Percentiles rank a stretch among this genome's conserved stretches.
Evolutionary conservation across 2,888 invertebrate genomes (phyloP).

Genomic region (Drosophila antonietae): DNA sequence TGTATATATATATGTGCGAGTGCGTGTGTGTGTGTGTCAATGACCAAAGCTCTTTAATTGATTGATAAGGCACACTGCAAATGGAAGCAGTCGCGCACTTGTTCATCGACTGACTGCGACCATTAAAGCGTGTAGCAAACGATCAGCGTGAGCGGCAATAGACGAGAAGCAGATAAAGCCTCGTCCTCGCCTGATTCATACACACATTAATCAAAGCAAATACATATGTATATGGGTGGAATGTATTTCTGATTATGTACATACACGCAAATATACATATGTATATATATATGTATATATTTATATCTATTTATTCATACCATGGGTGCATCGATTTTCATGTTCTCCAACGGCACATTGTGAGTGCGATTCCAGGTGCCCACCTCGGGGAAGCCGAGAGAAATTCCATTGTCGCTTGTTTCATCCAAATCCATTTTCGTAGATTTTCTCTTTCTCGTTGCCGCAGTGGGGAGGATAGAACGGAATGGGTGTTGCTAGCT

Average conservation of each 20-base stretch:
- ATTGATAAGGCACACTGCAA: constrained; percentile 55
- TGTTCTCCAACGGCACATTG: constrained; percentile 88
- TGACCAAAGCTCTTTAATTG: constrained; percentile 59
- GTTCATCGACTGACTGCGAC: background rate
- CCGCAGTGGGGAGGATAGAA: background rate
- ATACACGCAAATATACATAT: background rate
- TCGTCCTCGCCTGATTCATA: constrained; percentile 32
- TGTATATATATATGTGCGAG: background rate
- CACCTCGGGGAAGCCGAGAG: constrained; percentile 81
- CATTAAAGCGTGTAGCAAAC: background rate
- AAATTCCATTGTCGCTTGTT: constrained; percentile 72
- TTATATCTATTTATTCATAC: constrained; percentile 71
- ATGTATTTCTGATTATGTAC: no score
- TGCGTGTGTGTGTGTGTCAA: constrained; percentile 59
- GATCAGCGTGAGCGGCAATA: constrained; percentile 3
- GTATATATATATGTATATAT: background rate
- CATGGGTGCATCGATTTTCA: constrained; percentile 92
- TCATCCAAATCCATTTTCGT: constrained; percentile 75
- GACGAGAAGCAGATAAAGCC: constrained; percentile 21
- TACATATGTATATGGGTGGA: background rate
- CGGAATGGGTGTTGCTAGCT: constrained; percentile 21
- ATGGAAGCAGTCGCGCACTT: constrained; percentile 26
- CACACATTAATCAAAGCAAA: constrained; percentile 4
- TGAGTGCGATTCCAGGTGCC: constrained; percentile 88
- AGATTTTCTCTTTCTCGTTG: constrained; percentile 3